Percentiles rank a stretch among this genome's conserved stretches.
Evolutionary conservation across 1,140 invertebrate genomes (phyloP).

Genomic region (Aphelenchoides besseyi): DNA sequence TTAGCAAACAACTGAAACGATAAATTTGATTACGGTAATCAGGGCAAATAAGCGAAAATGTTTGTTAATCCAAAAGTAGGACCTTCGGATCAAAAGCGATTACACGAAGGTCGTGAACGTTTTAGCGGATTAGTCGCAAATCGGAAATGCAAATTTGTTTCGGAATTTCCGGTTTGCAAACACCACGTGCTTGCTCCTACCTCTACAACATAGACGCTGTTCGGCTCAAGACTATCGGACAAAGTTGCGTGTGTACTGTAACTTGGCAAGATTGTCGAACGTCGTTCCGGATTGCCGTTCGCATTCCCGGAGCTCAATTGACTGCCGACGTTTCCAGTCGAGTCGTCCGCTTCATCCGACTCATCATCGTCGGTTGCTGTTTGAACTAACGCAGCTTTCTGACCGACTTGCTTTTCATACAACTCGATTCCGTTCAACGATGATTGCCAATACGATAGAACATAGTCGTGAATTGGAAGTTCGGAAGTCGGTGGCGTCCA

Average conservation of each 20-base stretch:
- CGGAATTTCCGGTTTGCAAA: not conserved
- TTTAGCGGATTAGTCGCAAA: not conserved
- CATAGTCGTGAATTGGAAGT: conserved; percentile 55
- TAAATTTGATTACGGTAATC: not conserved
- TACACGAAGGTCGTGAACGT: not conserved
- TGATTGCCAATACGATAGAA: conserved; percentile 31
- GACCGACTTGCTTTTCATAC: conserved; percentile 35
- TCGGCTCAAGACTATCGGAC: conserved; percentile 29
- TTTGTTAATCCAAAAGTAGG: not conserved
- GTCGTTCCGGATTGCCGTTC: not conserved
- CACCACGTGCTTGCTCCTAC: conserved; percentile 20
- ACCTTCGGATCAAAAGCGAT: not conserved
- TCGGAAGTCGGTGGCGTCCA: conserved; percentile 55
- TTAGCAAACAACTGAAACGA: conserved; percentile 45
- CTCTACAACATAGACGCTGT: conserved; percentile 54
- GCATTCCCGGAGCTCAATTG: conserved; percentile 12
- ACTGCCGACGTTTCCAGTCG: conserved; percentile 5
- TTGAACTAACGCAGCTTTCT: conserved; percentile 29
- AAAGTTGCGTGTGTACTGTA: conserved; percentile 38
- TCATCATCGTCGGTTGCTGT: conserved; percentile 35
- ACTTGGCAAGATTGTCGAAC: conserved; percentile 38
- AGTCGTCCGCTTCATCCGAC: conserved; percentile 35
- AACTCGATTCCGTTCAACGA: conserved; percentile 27
- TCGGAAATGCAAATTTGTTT: not conserved
- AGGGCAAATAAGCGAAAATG: conserved; percentile 9